Evolutionary conservation across 2,888 invertebrate species (phyloP), one percentile per base, ranked within the genome.

Genomic region (Pseudoips prasinana): DNA sequence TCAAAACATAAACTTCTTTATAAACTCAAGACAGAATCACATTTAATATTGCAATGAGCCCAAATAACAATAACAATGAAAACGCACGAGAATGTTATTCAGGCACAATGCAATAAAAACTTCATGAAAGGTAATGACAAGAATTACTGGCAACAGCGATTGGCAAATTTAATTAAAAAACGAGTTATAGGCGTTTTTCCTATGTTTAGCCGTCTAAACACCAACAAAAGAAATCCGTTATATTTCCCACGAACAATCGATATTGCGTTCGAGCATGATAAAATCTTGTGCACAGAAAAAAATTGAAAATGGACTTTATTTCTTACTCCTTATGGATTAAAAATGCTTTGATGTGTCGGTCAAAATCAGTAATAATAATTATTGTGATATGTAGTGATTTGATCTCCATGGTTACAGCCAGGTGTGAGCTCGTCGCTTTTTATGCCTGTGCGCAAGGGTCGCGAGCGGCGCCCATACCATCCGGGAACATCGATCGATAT

Each of bases 341-440:
- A 43, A 20, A 40, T 11, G 8, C n/a, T n/a, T n/a, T n/a, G n/a
- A n/a, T n/a, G n/a, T n/a, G n/a, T n/a, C n/a, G n/a, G 6, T 25
- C 7, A 8, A 2, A 10, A 2, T 3, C 7, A 29, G 20, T 36
- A 22, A 33, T 31, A 23, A 23, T 38, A 39, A 3, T 34, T 31
- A 34, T 27, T 41, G 24, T 33, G 23, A 25, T 34, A 37, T 77
- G 72, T 81, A 75, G 78, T 87, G 87, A 88, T 88, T 88, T 76
- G 73, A 82, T 87, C 83, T 65, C 87, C 78, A 88, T 88, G 85
- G 88, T 78, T 73, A 88, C 87, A 43, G 72, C 87, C 87, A 88
- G 87, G 87, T 88, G 87, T 74, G 59, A 48, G 62, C 48, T 64
- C 34, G 14, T n/a, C n/a, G n/a, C n/a, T 76, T 73, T 71, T 73